Evolutionary conservation across 1,140 invertebrate genomes (phyloP).

Genomic region (Macrocentrus cingulum): DNA sequence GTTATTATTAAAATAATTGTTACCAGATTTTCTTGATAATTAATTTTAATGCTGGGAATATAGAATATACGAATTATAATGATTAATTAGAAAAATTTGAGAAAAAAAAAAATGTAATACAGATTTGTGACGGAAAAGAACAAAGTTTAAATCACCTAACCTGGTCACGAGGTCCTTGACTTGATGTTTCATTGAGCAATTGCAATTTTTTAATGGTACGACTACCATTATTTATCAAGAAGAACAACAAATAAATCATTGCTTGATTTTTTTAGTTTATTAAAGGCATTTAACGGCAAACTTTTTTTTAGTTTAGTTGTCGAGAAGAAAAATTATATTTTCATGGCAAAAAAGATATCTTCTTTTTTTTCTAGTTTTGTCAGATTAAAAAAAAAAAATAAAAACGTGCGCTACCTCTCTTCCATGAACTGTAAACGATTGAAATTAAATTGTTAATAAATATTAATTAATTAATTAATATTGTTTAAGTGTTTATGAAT

Average conservation of each 20-base stretch:
- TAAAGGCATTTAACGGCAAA: too few relatives aligned
- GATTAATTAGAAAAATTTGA: too few relatives aligned
- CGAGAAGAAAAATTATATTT: neutral
- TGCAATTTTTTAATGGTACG: conserved; percentile 49
- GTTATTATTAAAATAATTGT: too few relatives aligned
- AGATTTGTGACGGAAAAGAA: conserved; percentile 53
- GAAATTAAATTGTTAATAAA: conserved; percentile 39
- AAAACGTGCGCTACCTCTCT: conserved; percentile 15
- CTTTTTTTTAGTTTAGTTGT: neutral
- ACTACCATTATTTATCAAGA: conserved; percentile 28
- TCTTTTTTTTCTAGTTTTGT: conserved; percentile 38
- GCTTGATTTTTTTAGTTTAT: conserved; percentile 23
- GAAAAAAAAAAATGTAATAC: too few relatives aligned
- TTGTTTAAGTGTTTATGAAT: conserved; percentile 13
- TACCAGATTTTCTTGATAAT: too few relatives aligned
- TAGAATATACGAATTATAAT: too few relatives aligned
- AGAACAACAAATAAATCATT: conserved; percentile 15
- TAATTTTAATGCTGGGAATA: too few relatives aligned
- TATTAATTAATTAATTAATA: conserved; percentile 41
- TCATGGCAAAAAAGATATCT: conserved; percentile 16
- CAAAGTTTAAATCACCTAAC: conserved; percentile 49
- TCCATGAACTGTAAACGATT: conserved; percentile 29
- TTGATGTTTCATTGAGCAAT: conserved; percentile 48
- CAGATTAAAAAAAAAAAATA: conserved; percentile 5
- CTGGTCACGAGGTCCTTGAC: conserved; percentile 42